Evolutionary conservation across 1,140 invertebrate genomes (phyloP).

Genomic region (Heliconius hermathena): DNA sequence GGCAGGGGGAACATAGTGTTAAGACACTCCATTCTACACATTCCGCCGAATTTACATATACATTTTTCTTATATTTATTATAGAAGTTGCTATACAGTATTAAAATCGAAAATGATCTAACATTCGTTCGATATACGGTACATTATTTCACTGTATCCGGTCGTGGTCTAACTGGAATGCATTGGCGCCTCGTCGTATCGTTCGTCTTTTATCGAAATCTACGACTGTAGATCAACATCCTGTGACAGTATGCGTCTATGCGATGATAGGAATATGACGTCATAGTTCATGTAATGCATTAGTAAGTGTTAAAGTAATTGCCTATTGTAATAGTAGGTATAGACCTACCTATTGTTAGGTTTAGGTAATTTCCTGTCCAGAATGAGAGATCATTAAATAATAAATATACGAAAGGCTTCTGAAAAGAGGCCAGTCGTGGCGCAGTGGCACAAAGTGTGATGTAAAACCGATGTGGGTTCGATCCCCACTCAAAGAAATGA

Average conservation of each 20-base stretch:
- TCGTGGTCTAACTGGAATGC: slow-evolving; percentile 29
- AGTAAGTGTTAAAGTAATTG: slow-evolving; percentile 14
- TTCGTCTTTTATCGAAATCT: slow-evolving; percentile 34
- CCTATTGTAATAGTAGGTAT: slow-evolving; percentile 13
- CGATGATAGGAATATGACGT: slow-evolving; percentile 36
- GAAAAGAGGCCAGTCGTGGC: no score
- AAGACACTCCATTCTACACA: no score
- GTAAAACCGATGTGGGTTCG: no score
- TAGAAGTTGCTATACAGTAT: neutral
- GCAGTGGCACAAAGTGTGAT: no score
- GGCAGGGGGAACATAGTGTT: no score
- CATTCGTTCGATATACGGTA: slow-evolving; percentile 9
- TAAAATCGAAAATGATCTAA: slow-evolving; percentile 1
- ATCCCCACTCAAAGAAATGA: no score
- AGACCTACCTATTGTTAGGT: no score
- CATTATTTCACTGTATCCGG: slow-evolving; percentile 23
- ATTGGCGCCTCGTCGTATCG: slow-evolving; percentile 29
- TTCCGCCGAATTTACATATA: neutral
- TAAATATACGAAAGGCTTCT: no score
- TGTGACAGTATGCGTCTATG: slow-evolving; percentile 37
- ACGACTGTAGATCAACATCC: slow-evolving; percentile 38
- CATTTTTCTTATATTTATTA: neutral
- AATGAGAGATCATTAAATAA: no score
- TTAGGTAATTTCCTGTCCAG: no score
- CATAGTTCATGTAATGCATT: slow-evolving; percentile 24